Percentiles rank a stretch among this genome's conserved stretches.
Evolutionary conservation across 1,140 invertebrate species (phyloP).

Genomic region (Diorhabda sublineata): DNA sequence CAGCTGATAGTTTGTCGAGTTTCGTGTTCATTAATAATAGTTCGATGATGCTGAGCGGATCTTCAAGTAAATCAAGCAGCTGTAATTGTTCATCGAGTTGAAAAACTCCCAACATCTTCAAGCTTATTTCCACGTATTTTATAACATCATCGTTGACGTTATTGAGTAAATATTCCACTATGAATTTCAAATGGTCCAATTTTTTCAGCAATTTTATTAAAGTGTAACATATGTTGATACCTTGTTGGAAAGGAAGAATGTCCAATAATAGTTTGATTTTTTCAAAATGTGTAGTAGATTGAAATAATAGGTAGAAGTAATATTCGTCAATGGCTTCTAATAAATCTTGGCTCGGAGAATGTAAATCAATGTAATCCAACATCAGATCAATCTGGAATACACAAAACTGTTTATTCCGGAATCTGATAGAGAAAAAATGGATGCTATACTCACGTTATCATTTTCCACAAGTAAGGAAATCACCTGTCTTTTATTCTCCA

Average conservation of each 20-base stretch:
- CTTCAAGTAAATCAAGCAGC: conserved; percentile 60
- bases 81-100: conserved; percentile 51
- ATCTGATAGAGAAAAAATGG: neutral
- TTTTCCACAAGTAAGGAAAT: conserved; percentile 40
- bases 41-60: conserved; percentile 67
- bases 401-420: neutral
- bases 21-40: conserved; percentile 73
- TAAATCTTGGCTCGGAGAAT: conserved; percentile 25
- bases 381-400: conserved; percentile 31
- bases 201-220: conserved; percentile 60
- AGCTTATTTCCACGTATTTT: conserved; percentile 53
- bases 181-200: conserved; percentile 57
- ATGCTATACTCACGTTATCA: conserved; percentile 25
- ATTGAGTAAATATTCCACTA: conserved; percentile 56
- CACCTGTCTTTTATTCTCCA: conserved; percentile 45
- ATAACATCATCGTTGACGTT: conserved; percentile 50
- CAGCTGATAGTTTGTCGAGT: conserved; percentile 59
- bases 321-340: conserved; percentile 45
- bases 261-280: conserved; percentile 49
- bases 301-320: conserved; percentile 49
- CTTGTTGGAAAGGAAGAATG: conserved; percentile 51
- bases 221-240: conserved; percentile 57
- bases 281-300: conserved; percentile 43
- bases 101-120: conserved; percentile 60
- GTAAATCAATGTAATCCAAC: conserved; percentile 29